Conservation (phyloP, 2,797 vertebrate genomes). For the Telmatherina bonti region DNA sequence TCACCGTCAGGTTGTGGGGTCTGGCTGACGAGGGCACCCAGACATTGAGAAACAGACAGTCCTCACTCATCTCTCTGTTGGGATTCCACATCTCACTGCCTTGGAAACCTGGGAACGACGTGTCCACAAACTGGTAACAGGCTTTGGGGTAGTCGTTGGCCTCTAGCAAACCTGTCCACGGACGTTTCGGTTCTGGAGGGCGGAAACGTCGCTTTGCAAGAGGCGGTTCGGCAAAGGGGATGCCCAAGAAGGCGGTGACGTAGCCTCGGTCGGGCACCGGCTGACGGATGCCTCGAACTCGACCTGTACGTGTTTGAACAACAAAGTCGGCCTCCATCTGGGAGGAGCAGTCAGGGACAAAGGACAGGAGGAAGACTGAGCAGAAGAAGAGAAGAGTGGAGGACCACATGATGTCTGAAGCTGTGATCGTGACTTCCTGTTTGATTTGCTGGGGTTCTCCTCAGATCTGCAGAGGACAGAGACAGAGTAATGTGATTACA, state of each 20-base stretch:
- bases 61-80: conserved; percentile 91
- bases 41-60: conserved; percentile 93
- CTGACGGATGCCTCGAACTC: conserved; percentile 82
- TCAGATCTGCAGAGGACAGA: conserved; percentile 58
- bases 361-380: conserved; percentile 52
- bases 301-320: conserved; percentile 83
- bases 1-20: conserved; percentile 87
- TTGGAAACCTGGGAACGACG: conserved; percentile 87
- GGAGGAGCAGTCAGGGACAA: conserved; percentile 65
- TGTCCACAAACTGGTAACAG: conserved; percentile 91
- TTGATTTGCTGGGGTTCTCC: conserved; percentile 51
- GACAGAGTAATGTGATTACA: conserved; percentile 51
- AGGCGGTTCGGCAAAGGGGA: conserved; percentile 91
- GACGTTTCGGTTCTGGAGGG: conserved; percentile 83
- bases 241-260: conserved; percentile 89
- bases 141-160: conserved; percentile 84
- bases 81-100: conserved; percentile 97
- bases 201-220: conserved; percentile 88
- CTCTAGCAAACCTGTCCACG: conserved; percentile 84
- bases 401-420: conserved; percentile 70
- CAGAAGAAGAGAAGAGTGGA: conserved; percentile 59
- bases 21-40: conserved; percentile 87
- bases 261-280: conserved; percentile 78
- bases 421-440: conserved; percentile 39
- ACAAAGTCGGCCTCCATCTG: conserved; percentile 81